Conservation (phyloP, 2,888 invertebrate species). For the Ametastegia equiseti region DNA sequence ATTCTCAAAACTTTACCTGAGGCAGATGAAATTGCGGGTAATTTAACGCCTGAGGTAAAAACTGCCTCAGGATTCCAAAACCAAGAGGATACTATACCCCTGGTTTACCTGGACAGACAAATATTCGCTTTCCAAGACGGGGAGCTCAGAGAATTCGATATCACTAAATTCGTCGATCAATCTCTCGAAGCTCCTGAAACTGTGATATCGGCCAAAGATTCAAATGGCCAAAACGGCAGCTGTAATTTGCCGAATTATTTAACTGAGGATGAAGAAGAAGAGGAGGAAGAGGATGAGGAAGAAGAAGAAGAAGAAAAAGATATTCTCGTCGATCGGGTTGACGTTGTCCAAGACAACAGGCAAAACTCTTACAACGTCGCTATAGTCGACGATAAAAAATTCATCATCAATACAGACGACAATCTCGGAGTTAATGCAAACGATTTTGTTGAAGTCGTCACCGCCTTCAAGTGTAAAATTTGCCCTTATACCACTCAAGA, state of each 20-base stretch:
- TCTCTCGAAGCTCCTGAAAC: slow-evolving; percentile 52
- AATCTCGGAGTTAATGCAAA: slow-evolving; percentile 67
- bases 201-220: slow-evolving; percentile 56
- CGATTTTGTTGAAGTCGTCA: slow-evolving; percentile 78
- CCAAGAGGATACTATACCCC: slow-evolving; percentile 64
- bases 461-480: slow-evolving; percentile 78
- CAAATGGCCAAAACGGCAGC: slow-evolving; percentile 47
- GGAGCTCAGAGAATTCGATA: slow-evolving; percentile 64
- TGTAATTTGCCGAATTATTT: slow-evolving; percentile 51
- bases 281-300: too few species aligned
- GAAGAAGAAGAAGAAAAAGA: too few species aligned
- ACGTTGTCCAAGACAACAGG: slow-evolving; percentile 52
- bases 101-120: slow-evolving; percentile 67
- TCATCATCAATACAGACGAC: slow-evolving; percentile 50
- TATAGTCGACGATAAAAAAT: slow-evolving; percentile 41
- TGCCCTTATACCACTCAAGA: slow-evolving; percentile 77
- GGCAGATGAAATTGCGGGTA: slow-evolving; percentile 53
- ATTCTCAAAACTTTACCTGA: slow-evolving; percentile 63
- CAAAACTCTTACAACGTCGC: slow-evolving; percentile 57
- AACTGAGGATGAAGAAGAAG: slow-evolving; percentile 48
- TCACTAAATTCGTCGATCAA: slow-evolving; percentile 59
- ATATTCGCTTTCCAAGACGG: slow-evolving; percentile 67
- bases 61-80: slow-evolving; percentile 52
- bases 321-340: slow-evolving; percentile 52
- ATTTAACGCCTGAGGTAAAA: slow-evolving; percentile 54